Conservation (phyloP, 2,797 vertebrate species). For the Crypturellus tataupa region DNA sequence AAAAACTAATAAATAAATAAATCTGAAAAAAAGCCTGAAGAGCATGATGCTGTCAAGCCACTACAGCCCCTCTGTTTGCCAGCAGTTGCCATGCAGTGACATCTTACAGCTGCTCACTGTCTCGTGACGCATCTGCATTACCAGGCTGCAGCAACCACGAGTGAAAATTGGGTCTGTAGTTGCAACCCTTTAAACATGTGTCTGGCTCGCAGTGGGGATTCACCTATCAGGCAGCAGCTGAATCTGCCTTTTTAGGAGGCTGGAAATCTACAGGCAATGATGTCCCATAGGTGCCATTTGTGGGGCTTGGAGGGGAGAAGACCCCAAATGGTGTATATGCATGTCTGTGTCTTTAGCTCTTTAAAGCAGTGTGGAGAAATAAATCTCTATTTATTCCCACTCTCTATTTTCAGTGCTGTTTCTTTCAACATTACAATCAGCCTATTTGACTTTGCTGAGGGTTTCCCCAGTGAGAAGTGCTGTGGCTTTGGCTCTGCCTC, state of each 20-base stretch:
- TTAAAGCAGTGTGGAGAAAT: neutral
- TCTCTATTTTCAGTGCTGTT: neutral
- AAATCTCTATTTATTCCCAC: neutral
- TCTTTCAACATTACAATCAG: neutral
- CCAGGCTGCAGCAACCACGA: neutral
- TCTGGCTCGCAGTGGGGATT: fast-evolving
- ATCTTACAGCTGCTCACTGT: neutral
- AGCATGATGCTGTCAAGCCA: neutral
- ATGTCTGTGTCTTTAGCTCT: neutral
- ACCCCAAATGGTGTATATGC: too few species aligned
- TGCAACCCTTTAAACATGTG: neutral
- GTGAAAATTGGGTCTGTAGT: neutral
- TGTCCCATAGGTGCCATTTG: fast-evolving
- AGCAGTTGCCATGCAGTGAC: neutral
- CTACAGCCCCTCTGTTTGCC: neutral
- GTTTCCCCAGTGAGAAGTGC: neutral
- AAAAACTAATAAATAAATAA: neutral
- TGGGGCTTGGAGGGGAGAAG: neutral
- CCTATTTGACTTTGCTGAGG: neutral
- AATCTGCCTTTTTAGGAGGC: neutral
- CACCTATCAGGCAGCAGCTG: neutral
- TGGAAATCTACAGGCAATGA: neutral
- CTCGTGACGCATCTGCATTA: neutral
- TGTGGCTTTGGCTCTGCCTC: fast-evolving
- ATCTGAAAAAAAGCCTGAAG: neutral